phyloP scores from a whole-genome alignment of 2,113 vertebrate genomes.

The Chamaetylas fuelleborni region DNA sequence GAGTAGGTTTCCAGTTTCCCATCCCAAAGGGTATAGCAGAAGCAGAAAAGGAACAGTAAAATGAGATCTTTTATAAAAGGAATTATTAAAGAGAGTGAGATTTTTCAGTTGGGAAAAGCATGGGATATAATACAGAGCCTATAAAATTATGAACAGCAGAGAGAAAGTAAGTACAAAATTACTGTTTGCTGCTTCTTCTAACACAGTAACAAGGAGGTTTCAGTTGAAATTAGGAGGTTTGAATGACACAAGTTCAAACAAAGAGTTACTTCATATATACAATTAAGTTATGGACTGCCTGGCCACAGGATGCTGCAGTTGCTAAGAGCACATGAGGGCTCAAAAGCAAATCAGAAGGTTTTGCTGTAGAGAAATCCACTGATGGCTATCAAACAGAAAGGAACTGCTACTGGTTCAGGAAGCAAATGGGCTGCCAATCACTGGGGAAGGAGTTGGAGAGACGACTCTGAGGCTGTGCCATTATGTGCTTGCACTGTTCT shows the following conservation, averaged over 20 bases:
- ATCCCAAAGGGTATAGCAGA: neutral
- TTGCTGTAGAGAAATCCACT: neutral
- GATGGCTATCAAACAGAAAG: neutral
- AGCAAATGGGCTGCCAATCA: neutral
- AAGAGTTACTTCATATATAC: conserved; percentile 14
- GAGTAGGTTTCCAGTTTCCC: neutral
- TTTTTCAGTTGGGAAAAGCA: conserved; percentile 9
- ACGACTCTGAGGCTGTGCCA: neutral
- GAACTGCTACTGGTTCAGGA: neutral
- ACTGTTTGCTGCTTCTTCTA: conserved; percentile 9
- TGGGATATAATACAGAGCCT: neutral
- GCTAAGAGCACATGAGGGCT: neutral
- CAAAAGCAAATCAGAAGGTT: conserved; percentile 19
- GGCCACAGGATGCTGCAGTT: conserved; percentile 15
- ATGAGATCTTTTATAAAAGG: neutral
- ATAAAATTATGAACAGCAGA: neutral
- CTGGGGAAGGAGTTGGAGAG: neutral
- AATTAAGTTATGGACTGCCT: conserved; percentile 33
- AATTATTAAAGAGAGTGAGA: conserved; percentile 30
- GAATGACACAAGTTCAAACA: conserved; percentile 47
- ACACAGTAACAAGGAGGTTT: neutral
- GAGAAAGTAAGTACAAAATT: conserved; percentile 31
- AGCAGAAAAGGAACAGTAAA: neutral
- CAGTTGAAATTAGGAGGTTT: conserved; percentile 21
- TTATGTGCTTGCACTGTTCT: neutral